Percentiles rank a stretch among this genome's conserved stretches.
Conservation (phyloP, 2,888 invertebrate genomes). For the Ischnura elegans region DNA sequence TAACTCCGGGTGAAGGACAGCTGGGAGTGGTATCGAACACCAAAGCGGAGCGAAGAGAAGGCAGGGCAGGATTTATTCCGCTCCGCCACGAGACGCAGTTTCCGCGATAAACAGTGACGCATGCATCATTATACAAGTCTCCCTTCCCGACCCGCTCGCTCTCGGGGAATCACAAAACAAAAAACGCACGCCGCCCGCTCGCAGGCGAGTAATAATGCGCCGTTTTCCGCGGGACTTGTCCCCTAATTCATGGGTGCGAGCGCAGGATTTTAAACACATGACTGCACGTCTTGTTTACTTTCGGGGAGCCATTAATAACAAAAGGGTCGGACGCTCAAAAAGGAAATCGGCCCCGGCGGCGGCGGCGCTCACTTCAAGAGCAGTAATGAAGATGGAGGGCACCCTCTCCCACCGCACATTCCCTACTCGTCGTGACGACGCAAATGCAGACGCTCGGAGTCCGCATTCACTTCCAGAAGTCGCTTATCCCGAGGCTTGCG, state of each 20-base stretch:
- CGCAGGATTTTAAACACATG: background rate
- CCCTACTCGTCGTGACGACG: background rate
- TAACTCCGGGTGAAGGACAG: no score
- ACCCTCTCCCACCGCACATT: background rate
- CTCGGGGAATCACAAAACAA: background rate
- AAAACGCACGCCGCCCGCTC: background rate
- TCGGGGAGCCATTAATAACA: slow-evolving; percentile 47
- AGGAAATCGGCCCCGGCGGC: slow-evolving; percentile 19
- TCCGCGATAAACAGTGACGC: slow-evolving; percentile 46
- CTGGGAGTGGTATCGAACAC: background rate
- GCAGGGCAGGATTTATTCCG: background rate
- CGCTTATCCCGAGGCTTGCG: no score
- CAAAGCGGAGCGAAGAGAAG: no score
- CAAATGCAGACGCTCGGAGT: no score
- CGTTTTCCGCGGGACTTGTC: slow-evolving; percentile 49
- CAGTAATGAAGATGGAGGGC: slow-evolving; percentile 56
- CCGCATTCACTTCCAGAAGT: no score
- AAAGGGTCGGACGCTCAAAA: background rate
- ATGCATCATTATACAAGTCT: slow-evolving; percentile 38
- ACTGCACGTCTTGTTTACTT: slow-evolving; percentile 49
- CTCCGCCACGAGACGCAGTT: background rate
- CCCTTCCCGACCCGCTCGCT: background rate
- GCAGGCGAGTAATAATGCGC: slow-evolving; percentile 24
- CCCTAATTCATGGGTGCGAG: slow-evolving; percentile 36
- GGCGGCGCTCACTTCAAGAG: slow-evolving; percentile 15